These are phyloP conservation scores for Drosophila rellima DNA, from an alignment of 2,888 invertebrate species.

Conservation along the genomic window DNA sequence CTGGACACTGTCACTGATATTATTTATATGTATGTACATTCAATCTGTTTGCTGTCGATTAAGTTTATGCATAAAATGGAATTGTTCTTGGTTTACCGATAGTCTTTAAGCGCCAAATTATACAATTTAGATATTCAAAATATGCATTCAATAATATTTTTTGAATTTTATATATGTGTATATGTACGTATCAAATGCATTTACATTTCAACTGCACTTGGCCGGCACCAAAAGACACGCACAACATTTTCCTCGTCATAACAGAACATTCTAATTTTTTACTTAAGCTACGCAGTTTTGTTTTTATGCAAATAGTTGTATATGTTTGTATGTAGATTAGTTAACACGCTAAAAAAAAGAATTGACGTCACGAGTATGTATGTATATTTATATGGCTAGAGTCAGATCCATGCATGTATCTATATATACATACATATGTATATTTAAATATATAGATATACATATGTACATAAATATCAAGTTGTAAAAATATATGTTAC, in stretches of 20 bases:
- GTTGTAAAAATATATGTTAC: too few species aligned
- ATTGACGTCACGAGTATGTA: conserved; percentile 37
- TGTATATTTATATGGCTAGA: conserved; percentile 13
- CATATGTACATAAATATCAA: too few species aligned
- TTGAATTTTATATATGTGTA: conserved; percentile 35
- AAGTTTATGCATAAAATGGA: conserved; percentile 9
- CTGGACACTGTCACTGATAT: conserved; percentile 1
- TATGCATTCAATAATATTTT: conserved; percentile 53
- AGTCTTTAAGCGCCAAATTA: conserved; percentile 12
- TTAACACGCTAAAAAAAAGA: conserved; percentile 36
- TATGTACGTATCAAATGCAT: conserved; percentile 54
- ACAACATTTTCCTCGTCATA: conserved; percentile 6
- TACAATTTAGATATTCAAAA: conserved; percentile 10
- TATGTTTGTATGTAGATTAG: conserved; percentile 17
- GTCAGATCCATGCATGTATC: conserved; percentile 4
- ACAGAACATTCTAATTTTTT: conserved; percentile 38
- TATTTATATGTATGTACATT: neutral
- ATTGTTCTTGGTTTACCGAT: conserved; percentile 1
- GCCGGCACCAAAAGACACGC: conserved; percentile 41
- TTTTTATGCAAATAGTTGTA: conserved; percentile 25
- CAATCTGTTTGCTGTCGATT: conserved; percentile 6
- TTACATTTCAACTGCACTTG: conserved; percentile 41
- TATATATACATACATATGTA: neutral
- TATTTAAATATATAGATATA: neutral
- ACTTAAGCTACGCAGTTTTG: conserved; percentile 60